These are phyloP conservation scores for Calameuta idolon DNA, from an alignment of 2,888 invertebrate genomes.

Conservation along the genomic window DNA sequence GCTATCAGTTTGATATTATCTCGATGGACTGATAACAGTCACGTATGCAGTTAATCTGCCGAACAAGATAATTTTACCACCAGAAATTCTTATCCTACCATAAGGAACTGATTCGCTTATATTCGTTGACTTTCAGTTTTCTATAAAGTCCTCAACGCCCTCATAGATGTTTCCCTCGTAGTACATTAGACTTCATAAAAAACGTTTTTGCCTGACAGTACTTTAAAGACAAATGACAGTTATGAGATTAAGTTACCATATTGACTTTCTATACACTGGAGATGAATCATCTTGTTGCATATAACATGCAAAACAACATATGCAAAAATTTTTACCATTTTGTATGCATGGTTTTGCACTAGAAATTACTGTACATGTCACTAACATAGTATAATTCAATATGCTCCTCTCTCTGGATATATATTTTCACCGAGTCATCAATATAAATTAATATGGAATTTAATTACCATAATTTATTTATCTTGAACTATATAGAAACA, in stretches of 20 bases:
- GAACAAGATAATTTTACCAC: neutral
- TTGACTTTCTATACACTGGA: neutral
- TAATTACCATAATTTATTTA: neutral
- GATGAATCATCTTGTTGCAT: neutral
- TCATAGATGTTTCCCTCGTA: neutral
- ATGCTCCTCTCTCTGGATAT: neutral
- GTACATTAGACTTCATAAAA: neutral
- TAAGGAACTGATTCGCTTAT: neutral
- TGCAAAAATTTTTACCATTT: neutral
- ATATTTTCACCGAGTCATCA: neutral
- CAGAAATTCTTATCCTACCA: neutral
- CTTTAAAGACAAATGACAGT: neutral
- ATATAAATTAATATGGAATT: neutral
- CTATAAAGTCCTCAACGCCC: neutral
- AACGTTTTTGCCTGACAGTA: neutral
- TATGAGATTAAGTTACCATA: neutral
- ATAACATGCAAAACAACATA: neutral
- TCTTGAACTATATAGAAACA: neutral
- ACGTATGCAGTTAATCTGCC: neutral
- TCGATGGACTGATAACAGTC: neutral
- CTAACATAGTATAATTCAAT: neutral
- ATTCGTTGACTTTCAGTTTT: neutral
- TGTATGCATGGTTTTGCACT: neutral
- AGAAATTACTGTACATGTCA: constrained; percentile 19
- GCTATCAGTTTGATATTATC: neutral